Conservation (phyloP, 2,797 vertebrate genomes). For the Hemitrygon akajei region DNA sequence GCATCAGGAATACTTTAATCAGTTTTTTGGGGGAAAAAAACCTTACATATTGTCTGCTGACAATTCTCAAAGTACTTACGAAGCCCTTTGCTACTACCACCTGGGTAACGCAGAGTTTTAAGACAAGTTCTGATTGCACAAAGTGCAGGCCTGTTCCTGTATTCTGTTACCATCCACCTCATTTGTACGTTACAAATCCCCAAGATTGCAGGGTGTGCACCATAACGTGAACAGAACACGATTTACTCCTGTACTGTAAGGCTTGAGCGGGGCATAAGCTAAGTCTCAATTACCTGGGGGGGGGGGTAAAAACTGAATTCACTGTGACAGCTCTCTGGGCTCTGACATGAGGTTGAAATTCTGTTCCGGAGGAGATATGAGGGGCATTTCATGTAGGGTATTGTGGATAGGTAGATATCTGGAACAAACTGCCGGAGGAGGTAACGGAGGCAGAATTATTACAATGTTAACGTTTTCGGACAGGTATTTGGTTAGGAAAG, state of each 20-base stretch:
- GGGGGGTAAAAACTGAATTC: no score
- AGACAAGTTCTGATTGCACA: not conserved
- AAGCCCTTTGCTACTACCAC: not conserved
- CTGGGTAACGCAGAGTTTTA: not conserved
- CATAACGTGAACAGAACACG: not conserved
- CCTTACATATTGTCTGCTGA: slow-evolving; percentile 8
- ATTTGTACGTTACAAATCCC: slow-evolving; percentile 12
- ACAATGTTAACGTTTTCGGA: no score
- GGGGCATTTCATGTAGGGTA: no score
- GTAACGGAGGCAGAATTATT: no score
- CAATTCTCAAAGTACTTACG: not conserved
- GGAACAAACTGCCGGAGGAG: no score
- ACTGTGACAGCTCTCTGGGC: not conserved
- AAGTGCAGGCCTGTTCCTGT: slow-evolving; percentile 27
- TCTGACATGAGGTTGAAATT: not conserved
- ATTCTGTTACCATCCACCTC: slow-evolving; percentile 9
- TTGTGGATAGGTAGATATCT: no score
- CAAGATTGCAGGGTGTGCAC: not conserved
- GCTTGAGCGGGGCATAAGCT: not conserved
- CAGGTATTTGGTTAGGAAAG: no score
- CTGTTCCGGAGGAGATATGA: not conserved
- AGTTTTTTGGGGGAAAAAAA: not conserved
- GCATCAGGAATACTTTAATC: slow-evolving; percentile 28
- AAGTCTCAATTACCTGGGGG: not conserved
- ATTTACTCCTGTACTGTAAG: not conserved